A percentile compares a stretch with the other conserved stretches of the same genome.
phyloP scores from a whole-genome alignment of 2,113 vertebrate species.

The Nematolebias whitei region DNA sequence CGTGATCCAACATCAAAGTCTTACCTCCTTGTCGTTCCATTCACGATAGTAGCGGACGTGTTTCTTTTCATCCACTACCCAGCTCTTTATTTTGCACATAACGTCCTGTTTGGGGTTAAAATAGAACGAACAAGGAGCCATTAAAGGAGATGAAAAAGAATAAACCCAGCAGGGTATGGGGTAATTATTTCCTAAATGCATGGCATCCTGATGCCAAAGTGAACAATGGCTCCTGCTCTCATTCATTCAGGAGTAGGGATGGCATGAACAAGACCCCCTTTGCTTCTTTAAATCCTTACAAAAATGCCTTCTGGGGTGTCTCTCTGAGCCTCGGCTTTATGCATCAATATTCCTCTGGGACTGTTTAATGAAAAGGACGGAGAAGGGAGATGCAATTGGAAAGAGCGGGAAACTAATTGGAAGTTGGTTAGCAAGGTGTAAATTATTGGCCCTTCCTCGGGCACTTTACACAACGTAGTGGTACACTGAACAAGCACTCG shows the following conservation, averaged over 20 bases:
- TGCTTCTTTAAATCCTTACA: conserved; percentile 60
- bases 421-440: conserved; percentile 71
- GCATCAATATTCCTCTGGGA: conserved; percentile 57
- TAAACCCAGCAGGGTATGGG: conserved; percentile 84
- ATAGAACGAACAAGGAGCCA: conserved; percentile 86
- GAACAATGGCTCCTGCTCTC: conserved; percentile 74
- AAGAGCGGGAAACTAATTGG: conserved; percentile 64
- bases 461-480: conserved; percentile 61
- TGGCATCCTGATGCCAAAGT: conserved; percentile 78
- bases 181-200: conserved; percentile 86
- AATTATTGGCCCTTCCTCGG: conserved; percentile 64
- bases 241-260: conserved; percentile 72
- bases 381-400: conserved; percentile 51
- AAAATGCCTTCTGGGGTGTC: conserved; percentile 68
- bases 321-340: conserved; percentile 50
- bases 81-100: conserved; percentile 97
- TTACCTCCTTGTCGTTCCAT: conserved; percentile 96
- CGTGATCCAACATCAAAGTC: conserved; percentile 73
- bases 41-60: conserved; percentile 90
- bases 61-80: conserved; percentile 95
- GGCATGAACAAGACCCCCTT: conserved; percentile 63
- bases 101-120: conserved; percentile 88
- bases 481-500: conserved; percentile 58
- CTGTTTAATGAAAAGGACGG: conserved; percentile 55
- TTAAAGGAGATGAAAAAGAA: conserved; percentile 84